Conservation (phyloP, 2,797 vertebrate genomes). For the Loris lydekkerianus region DNA sequence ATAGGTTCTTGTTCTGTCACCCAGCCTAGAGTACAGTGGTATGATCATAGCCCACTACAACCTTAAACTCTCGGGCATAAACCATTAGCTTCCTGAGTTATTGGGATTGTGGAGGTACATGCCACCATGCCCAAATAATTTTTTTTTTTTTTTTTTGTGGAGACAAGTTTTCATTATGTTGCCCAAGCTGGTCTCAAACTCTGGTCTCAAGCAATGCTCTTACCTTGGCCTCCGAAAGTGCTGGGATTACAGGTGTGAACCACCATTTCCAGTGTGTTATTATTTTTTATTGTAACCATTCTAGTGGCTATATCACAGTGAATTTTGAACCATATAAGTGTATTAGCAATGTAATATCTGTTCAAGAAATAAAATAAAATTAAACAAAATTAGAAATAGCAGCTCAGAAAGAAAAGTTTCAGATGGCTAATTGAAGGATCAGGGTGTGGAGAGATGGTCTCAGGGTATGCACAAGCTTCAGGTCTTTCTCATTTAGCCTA, state of each 20-base stretch:
- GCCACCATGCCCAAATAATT: no score
- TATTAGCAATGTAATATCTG: conserved; percentile 5
- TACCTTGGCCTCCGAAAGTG: background rate
- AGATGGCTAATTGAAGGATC: background rate
- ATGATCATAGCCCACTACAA: no score
- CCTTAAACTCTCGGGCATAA: no score
- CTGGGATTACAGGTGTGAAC: background rate
- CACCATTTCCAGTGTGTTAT: background rate
- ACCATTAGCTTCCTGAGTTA: no score
- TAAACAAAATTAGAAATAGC: background rate
- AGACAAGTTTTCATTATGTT: background rate
- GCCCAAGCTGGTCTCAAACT: background rate
- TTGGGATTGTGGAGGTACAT: no score
- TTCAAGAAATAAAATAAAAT: conserved; percentile 26
- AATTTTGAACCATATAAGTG: conserved; percentile 2
- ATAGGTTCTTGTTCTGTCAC: no score
- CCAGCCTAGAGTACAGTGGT: no score
- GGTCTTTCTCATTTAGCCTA: background rate
- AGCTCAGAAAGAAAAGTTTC: conserved; percentile 38
- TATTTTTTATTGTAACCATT: conserved; percentile 32
- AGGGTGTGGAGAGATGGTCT: background rate
- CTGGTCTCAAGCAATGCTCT: background rate
- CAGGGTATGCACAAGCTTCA: background rate
- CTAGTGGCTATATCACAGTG: background rate
- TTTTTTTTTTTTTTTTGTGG: background rate